Base-by-base conservation (phyloP, 2,888 invertebrate species). In the Corbicula japonica region DNA sequence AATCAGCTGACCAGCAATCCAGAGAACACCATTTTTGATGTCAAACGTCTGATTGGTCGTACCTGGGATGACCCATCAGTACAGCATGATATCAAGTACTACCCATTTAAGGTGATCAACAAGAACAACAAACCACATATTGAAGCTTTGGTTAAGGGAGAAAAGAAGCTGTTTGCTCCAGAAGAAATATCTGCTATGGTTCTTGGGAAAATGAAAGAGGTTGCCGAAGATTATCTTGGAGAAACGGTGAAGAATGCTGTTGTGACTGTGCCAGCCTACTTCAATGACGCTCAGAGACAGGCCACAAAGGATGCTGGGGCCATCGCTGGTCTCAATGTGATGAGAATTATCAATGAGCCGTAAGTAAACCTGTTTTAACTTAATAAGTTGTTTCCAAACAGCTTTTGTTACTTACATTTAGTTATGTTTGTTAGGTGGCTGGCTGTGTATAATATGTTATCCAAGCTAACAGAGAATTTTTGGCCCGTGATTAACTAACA, bases 121-220 rank as follows among this genome's bases (percentile, higher is more conserved):
- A 98, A 97, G 95, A 97, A 97, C 94, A 96, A 96, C 92, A 99
- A 99, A 93, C 99, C 99, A 1, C 97, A 98, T 92, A 97, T 99
- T 73, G 95, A 96, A 85, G 98, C 90, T 2, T 79, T 72, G 6
- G 83, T 88, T 28, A 86, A 84, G n/a, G 86, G 76, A 5, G 83
- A 81, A 21, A 84, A 86, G 61, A 98, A 98, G 93, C 95, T 96
- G 41, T 99, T 99, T 93, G 97, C 99, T 0, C 98, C 99, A 18
- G 99, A 99, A 94, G 99, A 99, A 95, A 97, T 99, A 89, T 99
- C 98, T 21, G 99, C 99, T 82, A 99, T 99, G 99, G 98, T 99
- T 34, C 95, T 99, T 76, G 96, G 95, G 34, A 99, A 99, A 94
- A 99, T 99, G 98, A 99, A 98, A 95, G 98, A 98, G 94, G 98